These are phyloP conservation scores for Stramonita haemastoma DNA, from an alignment of 2,888 invertebrate genomes.

Conservation along the genomic window DNA sequence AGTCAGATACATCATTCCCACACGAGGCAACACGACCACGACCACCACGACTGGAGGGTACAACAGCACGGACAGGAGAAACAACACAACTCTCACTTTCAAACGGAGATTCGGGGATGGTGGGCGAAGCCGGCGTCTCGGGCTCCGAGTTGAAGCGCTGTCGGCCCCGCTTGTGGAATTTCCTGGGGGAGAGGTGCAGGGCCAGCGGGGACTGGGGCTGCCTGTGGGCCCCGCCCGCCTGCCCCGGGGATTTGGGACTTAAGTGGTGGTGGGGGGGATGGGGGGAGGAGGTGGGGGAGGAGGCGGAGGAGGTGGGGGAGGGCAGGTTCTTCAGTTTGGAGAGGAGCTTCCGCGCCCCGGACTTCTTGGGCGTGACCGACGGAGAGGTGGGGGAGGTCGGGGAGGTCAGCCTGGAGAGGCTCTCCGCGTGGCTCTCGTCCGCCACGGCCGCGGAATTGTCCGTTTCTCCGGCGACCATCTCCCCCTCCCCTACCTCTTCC, in stretches of 20 bases:
- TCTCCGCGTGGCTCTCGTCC: constrained; percentile 39
- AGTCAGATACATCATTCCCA: not conserved
- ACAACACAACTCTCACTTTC: constrained; percentile 45
- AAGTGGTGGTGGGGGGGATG: constrained; percentile 35
- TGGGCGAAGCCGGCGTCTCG: constrained; percentile 53
- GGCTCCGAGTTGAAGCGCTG: constrained; percentile 46
- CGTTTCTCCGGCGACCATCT: constrained; percentile 53
- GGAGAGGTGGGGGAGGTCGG: constrained; percentile 41
- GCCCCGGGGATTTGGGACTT: constrained; percentile 43
- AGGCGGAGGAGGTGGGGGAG: constrained; percentile 51
- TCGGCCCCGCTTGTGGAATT: constrained; percentile 48
- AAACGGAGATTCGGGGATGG: constrained; percentile 50
- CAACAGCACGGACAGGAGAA: not conserved
- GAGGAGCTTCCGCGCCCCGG: constrained; percentile 68
- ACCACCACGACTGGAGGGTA: not conserved
- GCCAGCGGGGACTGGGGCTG: constrained; percentile 37
- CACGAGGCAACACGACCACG: not conserved
- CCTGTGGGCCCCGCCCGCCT: constrained; percentile 33
- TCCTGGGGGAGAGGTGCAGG: constrained; percentile 51
- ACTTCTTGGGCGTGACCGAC: constrained; percentile 53
- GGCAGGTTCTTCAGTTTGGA: constrained; percentile 61
- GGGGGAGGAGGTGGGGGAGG: constrained; percentile 38
- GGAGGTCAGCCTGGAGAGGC: constrained; percentile 50
- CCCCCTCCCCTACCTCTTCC: constrained; percentile 32
- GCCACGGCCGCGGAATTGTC: constrained; percentile 45